Evolutionary conservation across 2,113 vertebrate genomes (phyloP).

Genomic region (Notarius lentiginosus): DNA sequence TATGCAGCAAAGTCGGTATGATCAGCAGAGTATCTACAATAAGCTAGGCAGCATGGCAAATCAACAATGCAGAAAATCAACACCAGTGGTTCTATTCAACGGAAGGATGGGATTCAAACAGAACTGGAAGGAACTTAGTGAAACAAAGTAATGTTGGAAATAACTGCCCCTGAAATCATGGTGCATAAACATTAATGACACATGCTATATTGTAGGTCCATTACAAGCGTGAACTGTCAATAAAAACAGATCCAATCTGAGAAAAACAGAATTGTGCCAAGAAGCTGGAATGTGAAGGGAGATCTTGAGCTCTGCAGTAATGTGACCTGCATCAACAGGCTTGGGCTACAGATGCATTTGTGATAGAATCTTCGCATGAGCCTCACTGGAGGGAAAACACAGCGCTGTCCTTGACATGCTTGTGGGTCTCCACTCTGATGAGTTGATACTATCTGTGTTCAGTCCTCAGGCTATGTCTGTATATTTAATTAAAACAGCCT

Average conservation of each 20-base stretch:
- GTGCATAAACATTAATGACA: not conserved
- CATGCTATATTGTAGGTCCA: not conserved
- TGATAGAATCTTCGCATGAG: slow-evolving; percentile 19
- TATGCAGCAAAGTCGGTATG: not conserved
- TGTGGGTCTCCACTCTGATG: slow-evolving; percentile 76
- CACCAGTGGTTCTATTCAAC: not conserved
- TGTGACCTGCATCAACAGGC: not conserved
- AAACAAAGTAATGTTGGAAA: not conserved
- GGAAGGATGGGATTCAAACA: not conserved
- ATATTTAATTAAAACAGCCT: slow-evolving; percentile 81
- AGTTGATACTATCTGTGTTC: slow-evolving; percentile 84
- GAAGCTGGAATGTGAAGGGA: not conserved
- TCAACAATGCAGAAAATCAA: not conserved
- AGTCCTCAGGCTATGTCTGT: slow-evolving; percentile 73
- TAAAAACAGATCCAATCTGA: not conserved
- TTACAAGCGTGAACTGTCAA: not conserved
- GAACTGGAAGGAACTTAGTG: not conserved
- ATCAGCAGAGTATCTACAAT: not conserved
- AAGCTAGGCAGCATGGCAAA: not conserved
- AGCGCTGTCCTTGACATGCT: slow-evolving; percentile 86
- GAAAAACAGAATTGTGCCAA: not conserved
- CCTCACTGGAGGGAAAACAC: slow-evolving; percentile 64
- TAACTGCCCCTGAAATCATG: not conserved
- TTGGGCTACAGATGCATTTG: not conserved
- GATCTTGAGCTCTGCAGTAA: not conserved